Evolutionary conservation across 2,888 invertebrate genomes (phyloP), one percentile per base, ranked within the genome.

Genomic region (Minunthozetes semirufus): DNA sequence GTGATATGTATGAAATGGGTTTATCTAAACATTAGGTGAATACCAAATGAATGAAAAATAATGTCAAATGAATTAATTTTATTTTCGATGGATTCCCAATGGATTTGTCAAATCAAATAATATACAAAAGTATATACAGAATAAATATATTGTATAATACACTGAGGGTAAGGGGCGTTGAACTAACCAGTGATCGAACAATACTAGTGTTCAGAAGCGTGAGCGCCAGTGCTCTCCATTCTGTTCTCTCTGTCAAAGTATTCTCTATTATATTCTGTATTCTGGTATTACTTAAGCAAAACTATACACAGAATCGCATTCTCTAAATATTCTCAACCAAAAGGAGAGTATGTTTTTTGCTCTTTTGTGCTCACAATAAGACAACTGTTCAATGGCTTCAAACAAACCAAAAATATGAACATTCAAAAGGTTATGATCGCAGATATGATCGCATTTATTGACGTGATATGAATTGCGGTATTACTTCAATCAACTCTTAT

Each of bases 81-180:
- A 68, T 68, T 46, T 46, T 68, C 22, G 19, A 68, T 22, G 33
- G 33, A 33, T 8, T 46, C 46, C 68, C 46, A 68, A 42, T 42
- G 68, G 38, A 68, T 68, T 68, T 17, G 33, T 38, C 11, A 38
- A 66, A 66, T 66, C 38, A n/a, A 38, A 66, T 66, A n/a, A 66
- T 38, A 66, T 61, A 61, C 29, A 56, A 22, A 5, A 59, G 6
- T 53, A 19, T 53, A 59, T 19, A 59, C 17, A 22, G n/a, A 22
- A 22, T 22, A 22, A 56, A 22, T 56, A 22, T 56, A 56, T 56
- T 56, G 19, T 56, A 22, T 56, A 56, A 22, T 33, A 33, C 38
- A 38, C 38, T 38, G 33, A 27, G 66, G 66, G 33, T 38, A 29
- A 29, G 38, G 66, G 66, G 66, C 66, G 38, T 38, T 66, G 66